phyloP scores from a whole-genome alignment of 2,888 invertebrate species.

The Leptopilina myrica region DNA sequence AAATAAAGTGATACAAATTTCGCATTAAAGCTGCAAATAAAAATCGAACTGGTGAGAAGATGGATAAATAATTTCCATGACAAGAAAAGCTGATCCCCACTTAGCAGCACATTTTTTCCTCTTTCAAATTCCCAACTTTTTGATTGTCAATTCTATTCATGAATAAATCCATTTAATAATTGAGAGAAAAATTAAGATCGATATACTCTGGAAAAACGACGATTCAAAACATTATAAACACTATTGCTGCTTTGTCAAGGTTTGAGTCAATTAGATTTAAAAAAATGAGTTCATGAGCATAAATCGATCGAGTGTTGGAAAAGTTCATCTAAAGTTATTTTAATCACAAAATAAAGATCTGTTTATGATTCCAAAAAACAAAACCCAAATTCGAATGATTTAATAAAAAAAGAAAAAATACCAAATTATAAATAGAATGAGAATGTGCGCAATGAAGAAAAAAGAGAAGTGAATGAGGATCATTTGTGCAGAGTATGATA shows the following conservation, averaged over 20 bases:
- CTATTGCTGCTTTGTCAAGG: background rate
- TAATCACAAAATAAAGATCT: background rate
- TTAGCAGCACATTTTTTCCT: no score
- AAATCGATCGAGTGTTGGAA: background rate
- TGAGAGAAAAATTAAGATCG: no score
- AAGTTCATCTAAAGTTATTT: background rate
- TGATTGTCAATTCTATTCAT: background rate
- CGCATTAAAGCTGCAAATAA: background rate
- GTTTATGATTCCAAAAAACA: no score
- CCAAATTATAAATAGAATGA: no score
- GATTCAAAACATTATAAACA: background rate
- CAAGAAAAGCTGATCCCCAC: no score
- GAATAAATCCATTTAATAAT: no score
- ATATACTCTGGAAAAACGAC: background rate
- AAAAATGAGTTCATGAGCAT: slow-evolving; percentile 26
- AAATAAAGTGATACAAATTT: background rate
- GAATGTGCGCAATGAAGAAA: slow-evolving; percentile 12
- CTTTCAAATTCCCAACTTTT: no score
- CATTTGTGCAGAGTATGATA: slow-evolving; percentile 65
- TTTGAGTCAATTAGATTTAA: slow-evolving; percentile 19
- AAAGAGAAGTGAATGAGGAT: slow-evolving; percentile 25
- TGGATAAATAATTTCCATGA: no score
- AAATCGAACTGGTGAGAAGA: background rate
- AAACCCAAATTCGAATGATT: no score
- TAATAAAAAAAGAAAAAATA: no score